These are phyloP conservation scores for Phthorimaea operculella DNA, from an alignment of 1,140 invertebrate genomes.

Conservation along the genomic window DNA sequence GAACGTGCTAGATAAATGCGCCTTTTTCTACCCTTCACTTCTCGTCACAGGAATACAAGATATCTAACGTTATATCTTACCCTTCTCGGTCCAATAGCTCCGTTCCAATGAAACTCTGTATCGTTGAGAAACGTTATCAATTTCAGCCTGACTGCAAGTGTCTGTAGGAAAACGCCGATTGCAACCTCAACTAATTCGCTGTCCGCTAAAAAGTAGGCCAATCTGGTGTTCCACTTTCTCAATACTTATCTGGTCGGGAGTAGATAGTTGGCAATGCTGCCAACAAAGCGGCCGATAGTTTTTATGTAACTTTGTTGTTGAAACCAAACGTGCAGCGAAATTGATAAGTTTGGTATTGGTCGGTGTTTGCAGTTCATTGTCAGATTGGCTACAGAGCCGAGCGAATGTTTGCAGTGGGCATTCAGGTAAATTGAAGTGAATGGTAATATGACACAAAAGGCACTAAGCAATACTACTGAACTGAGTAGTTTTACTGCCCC, in stretches of 20 bases:
- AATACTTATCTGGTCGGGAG: slow-evolving; percentile 50
- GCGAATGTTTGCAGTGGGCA: too few relatives aligned
- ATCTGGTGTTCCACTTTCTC: slow-evolving; percentile 54
- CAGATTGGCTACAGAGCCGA: too few relatives aligned
- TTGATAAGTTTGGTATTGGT: slow-evolving; percentile 36
- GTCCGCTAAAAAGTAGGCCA: slow-evolving; percentile 46
- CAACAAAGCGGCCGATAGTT: slow-evolving; percentile 18
- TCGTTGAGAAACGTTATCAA: slow-evolving; percentile 43
- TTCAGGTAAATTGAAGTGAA: too few relatives aligned
- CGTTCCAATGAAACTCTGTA: background rate
- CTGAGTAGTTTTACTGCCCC: too few relatives aligned
- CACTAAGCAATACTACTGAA: too few relatives aligned
- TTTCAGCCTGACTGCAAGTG: slow-evolving; percentile 38
- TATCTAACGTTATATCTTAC: too few relatives aligned
- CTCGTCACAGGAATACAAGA: too few relatives aligned
- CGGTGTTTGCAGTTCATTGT: background rate
- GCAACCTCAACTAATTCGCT: slow-evolving; percentile 49
- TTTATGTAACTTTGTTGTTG: slow-evolving; percentile 61
- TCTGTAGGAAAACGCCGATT: slow-evolving; percentile 49
- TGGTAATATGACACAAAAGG: too few relatives aligned
- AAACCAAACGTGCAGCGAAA: slow-evolving; percentile 42
- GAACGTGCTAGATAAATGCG: too few relatives aligned
- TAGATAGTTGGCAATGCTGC: slow-evolving; percentile 46
- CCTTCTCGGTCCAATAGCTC: too few relatives aligned
- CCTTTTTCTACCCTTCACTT: too few relatives aligned